Conservation (phyloP, 53 echinoderm and acorn worm genomes). For the Antedon mediterranea region DNA sequence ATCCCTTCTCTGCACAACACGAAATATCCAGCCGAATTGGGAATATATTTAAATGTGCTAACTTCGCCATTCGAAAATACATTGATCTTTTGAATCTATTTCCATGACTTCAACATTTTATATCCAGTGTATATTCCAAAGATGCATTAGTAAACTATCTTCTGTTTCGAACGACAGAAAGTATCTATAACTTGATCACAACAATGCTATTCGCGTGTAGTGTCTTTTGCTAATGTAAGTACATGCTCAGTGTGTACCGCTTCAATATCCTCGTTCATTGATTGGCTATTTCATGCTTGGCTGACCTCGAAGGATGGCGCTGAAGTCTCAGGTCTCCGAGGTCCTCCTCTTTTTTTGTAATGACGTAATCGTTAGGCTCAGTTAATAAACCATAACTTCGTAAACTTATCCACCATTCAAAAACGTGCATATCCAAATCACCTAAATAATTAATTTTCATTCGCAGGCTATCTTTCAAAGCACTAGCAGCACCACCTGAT, state of each 20-base stretch:
- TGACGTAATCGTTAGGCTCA: too few species aligned
- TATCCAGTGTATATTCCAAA: background rate
- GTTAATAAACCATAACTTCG: too few species aligned
- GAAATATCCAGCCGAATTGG: background rate
- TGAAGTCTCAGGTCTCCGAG: too few species aligned
- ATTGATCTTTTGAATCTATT: background rate
- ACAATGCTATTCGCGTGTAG: background rate
- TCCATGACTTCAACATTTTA: background rate
- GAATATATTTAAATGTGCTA: background rate
- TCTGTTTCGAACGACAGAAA: background rate
- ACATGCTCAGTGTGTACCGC: background rate
- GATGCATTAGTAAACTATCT: background rate
- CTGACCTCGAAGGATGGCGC: background rate
- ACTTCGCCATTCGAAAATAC: background rate
- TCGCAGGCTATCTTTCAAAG: too few species aligned
- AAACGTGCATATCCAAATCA: too few species aligned
- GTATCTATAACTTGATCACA: background rate
- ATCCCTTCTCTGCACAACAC: background rate
- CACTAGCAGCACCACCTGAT: too few species aligned
- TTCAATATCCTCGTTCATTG: background rate
- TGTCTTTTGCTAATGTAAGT: background rate
- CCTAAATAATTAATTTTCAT: too few species aligned
- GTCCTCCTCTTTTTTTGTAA: too few species aligned
- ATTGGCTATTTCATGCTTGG: background rate
- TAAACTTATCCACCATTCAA: too few species aligned